Conservation (phyloP, 2,797 vertebrate genomes). For the Chelon auratus region DNA sequence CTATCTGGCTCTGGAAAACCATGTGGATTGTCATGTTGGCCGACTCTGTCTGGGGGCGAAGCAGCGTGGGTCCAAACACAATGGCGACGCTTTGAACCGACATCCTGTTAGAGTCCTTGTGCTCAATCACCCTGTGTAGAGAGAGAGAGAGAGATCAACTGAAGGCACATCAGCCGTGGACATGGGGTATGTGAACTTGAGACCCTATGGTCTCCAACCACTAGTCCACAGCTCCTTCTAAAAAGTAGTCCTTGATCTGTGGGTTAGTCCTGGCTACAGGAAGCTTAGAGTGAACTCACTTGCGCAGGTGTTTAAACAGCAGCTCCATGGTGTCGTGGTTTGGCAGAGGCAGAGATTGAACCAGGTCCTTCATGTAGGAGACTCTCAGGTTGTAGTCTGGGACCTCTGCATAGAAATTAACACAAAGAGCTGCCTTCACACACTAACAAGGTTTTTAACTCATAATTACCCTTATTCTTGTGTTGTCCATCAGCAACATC, state of each 20-base stretch:
- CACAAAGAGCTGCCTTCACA: background rate
- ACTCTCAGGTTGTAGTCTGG: constrained; percentile 81
- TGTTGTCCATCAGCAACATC: no score
- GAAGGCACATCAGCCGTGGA: no score
- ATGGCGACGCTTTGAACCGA: constrained; percentile 92
- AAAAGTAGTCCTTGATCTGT: background rate
- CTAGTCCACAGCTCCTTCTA: no score
- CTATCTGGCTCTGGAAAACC: constrained; percentile 97
- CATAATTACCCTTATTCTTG: no score
- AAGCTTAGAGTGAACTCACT: constrained; percentile 77
- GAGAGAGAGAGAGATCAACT: background rate
- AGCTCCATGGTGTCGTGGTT: constrained; percentile 92
- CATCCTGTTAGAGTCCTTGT: constrained; percentile 92
- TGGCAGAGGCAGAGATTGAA: constrained; percentile 85
- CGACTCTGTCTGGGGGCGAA: constrained; percentile 89
- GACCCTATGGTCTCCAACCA: no score
- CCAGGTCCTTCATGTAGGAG: constrained; percentile 87
- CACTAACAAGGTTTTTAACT: no score
- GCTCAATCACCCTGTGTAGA: constrained; percentile 86
- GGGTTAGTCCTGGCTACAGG: background rate
- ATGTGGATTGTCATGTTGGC: constrained; percentile 91
- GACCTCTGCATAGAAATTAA: constrained; percentile 80
- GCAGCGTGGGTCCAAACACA: constrained; percentile 93
- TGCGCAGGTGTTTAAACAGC: constrained; percentile 91
- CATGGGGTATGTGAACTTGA: no score